Conservation (phyloP, 2,888 invertebrate species). For the Drosophila neotestacea region DNA sequence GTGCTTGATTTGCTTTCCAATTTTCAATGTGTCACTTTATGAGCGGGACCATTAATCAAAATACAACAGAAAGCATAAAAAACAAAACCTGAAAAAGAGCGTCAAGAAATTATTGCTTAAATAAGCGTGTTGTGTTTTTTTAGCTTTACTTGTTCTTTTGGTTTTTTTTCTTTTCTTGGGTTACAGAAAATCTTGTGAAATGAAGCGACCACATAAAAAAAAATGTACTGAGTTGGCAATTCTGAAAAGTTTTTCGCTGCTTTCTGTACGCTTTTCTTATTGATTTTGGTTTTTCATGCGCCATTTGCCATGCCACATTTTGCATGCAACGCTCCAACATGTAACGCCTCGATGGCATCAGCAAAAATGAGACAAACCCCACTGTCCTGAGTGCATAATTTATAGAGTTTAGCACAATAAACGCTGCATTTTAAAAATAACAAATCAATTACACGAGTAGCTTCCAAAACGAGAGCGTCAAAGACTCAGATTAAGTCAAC, state of each 20-base stretch:
- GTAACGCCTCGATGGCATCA: slow-evolving; percentile 29
- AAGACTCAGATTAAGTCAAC: not conserved
- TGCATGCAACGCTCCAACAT: slow-evolving; percentile 54
- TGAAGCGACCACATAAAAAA: slow-evolving; percentile 65
- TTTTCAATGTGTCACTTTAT: slow-evolving; percentile 81
- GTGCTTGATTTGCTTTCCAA: slow-evolving; percentile 79
- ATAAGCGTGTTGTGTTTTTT: slow-evolving; percentile 69
- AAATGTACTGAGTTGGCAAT: slow-evolving; percentile 69
- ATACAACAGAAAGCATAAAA: slow-evolving; percentile 41
- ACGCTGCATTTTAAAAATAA: slow-evolving; percentile 40
- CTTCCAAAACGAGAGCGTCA: slow-evolving; percentile 4
- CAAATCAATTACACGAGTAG: slow-evolving; percentile 50
- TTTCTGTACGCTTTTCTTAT: slow-evolving; percentile 5
- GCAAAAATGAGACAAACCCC: slow-evolving; percentile 1
- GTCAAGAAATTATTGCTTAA: slow-evolving; percentile 77
- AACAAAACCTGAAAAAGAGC: slow-evolving; percentile 51
- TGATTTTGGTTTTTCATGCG: slow-evolving; percentile 59
- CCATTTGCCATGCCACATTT: slow-evolving; percentile 62
- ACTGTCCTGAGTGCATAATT: slow-evolving; percentile 51
- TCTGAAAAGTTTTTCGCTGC: slow-evolving; percentile 49
- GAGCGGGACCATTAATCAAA: slow-evolving; percentile 78
- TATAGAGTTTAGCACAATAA: slow-evolving; percentile 43
- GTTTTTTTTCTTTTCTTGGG: not conserved
- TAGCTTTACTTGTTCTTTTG: slow-evolving; percentile 1
- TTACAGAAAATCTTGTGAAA: slow-evolving; percentile 52